Base-by-base conservation (phyloP, 2,113 vertebrate species). In the Trinectes maculatus region DNA sequence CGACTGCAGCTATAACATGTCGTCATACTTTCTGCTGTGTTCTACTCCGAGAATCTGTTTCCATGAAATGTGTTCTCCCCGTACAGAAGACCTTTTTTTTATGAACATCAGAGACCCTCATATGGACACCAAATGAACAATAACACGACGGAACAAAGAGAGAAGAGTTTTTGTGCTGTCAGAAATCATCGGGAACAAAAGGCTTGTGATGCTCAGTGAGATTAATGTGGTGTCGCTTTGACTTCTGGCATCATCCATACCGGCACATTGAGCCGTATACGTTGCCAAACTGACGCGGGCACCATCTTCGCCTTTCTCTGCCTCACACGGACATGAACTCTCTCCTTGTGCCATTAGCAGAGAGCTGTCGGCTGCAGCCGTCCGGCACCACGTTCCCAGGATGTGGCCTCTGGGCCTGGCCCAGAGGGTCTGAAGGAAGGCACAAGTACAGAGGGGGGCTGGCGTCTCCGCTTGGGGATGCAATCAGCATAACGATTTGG, bases 111-210 rank as follows among this genome's bases (percentile, higher is more conserved):
- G 58, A 74, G 52, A 76, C 31, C 28, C 72, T 83, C 80, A 79
- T 74, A 70, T 75, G 82, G 86, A 85, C 80, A 80, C 83, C 85
- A 80, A 88, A 86, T 80, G 83, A 81, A 82, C 55, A 70, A 70
- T 68, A 75, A 71, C 39, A 44, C 65, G 71, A 68, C 47, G 47
- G 76, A 83, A 77, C 80, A 85, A 75, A 80, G 74, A 81, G 62
- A 52, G 74, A 67, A 47, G 2, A 16, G 3, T 24, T 75, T 59
- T 15, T 66, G 40, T 42, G 22, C 68, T 67, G 74, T 79, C 78
- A 76, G 74, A 58, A 69, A 63, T 65, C 39, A 56, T 59, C 22
- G 44, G 47, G 63, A 9, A 8, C 2, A 21, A 56, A 60, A 74
- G 43, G 25, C 43, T 66, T 33, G 49, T 71, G 77, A 79, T 29